Evolutionary conservation across 1,140 invertebrate species (phyloP).

Genomic region (Chironomus tepperi): DNA sequence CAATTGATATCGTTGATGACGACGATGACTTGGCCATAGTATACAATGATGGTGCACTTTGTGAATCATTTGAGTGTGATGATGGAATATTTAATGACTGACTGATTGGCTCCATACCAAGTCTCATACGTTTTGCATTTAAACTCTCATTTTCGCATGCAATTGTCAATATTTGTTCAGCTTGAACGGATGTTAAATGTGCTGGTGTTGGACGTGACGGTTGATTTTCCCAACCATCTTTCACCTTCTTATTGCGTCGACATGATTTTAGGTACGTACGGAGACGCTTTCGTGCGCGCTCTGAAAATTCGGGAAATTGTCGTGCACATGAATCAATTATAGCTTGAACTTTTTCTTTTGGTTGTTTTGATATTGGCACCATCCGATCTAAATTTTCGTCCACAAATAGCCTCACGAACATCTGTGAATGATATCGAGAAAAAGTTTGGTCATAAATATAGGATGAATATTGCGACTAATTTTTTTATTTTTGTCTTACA

Average conservation of each 20-base stretch:
- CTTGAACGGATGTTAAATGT: slow-evolving; percentile 90
- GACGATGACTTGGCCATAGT: slow-evolving; percentile 15
- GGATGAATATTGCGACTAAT: slow-evolving; percentile 20
- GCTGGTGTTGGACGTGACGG: slow-evolving; percentile 77
- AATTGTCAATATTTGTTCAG: slow-evolving; percentile 88
- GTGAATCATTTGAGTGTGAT: slow-evolving; percentile 44
- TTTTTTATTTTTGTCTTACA: slow-evolving; percentile 51
- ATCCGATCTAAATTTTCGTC: slow-evolving; percentile 94
- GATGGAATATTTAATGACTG: slow-evolving; percentile 69
- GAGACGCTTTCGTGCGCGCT: slow-evolving; percentile 86
- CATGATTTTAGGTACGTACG: slow-evolving; percentile 94
- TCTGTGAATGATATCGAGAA: slow-evolving; percentile 51
- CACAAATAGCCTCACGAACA: slow-evolving; percentile 94
- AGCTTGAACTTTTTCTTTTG: slow-evolving; percentile 95
- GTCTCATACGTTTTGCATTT: slow-evolving; percentile 91
- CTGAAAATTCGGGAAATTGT: slow-evolving; percentile 94
- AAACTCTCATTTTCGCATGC: slow-evolving; percentile 95
- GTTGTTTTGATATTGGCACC: slow-evolving; percentile 94
- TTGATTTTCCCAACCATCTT: slow-evolving; percentile 53
- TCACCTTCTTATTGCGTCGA: slow-evolving; percentile 82
- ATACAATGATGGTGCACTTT: slow-evolving; percentile 33
- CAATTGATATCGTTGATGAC: slow-evolving; percentile 29
- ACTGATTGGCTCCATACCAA: slow-evolving; percentile 88
- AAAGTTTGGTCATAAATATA: slow-evolving; percentile 11
- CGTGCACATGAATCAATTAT: slow-evolving; percentile 94